phyloP scores from a whole-genome alignment of 2,888 invertebrate species.

The Cantharis rufa region DNA sequence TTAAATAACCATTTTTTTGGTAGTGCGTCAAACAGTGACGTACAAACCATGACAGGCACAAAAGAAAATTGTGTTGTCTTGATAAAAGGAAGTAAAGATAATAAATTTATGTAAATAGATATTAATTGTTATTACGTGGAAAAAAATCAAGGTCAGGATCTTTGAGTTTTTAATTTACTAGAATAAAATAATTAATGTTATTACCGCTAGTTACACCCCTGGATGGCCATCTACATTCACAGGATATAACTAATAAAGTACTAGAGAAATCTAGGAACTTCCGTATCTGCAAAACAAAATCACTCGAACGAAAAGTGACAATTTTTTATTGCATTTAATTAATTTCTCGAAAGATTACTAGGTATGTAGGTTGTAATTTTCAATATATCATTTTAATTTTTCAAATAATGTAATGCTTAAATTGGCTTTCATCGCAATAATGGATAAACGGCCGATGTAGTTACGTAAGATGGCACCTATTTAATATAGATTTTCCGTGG shows the following conservation, averaged over 20 bases:
- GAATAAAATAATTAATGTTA: too few species aligned
- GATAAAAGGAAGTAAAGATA: neutral
- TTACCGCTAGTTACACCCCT: neutral
- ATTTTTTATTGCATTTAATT: neutral
- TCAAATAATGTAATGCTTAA: neutral
- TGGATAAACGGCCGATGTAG: neutral
- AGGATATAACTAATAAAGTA: neutral
- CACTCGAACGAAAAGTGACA: neutral
- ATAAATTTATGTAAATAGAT: too few species aligned
- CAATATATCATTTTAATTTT: neutral
- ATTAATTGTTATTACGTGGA: too few species aligned
- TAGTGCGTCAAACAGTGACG: neutral
- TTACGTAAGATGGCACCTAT: neutral
- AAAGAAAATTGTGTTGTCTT: too few species aligned
- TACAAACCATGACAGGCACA: neutral
- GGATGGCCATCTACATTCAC: neutral
- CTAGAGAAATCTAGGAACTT: neutral
- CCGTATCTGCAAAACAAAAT: neutral
- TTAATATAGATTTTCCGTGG: neutral
- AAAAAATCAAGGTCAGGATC: too few species aligned
- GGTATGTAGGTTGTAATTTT: neutral
- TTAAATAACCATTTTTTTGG: neutral
- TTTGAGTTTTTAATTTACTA: too few species aligned
- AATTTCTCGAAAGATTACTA: neutral
- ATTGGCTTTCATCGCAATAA: neutral